These are phyloP conservation scores for Mesorhabditis spiculigera DNA, from an alignment of 2,888 invertebrate species.

Conservation along the genomic window DNA sequence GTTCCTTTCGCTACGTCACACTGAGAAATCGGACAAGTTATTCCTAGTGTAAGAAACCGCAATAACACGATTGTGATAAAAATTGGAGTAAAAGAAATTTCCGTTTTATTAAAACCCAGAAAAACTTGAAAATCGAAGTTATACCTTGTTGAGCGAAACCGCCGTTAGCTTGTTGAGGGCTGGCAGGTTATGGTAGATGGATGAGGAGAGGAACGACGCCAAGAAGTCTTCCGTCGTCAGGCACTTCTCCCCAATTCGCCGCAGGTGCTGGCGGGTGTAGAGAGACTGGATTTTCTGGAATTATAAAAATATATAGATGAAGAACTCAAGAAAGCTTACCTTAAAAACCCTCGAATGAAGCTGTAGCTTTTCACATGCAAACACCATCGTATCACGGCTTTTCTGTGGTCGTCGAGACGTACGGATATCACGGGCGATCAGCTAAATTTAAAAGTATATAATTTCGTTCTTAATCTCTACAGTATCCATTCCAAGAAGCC, in stretches of 20 bases:
- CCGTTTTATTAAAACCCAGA: no score
- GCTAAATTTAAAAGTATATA: no score
- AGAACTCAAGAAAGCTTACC: constrained; percentile 20
- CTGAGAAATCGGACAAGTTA: no score
- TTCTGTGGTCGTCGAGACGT: background rate
- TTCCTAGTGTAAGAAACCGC: no score
- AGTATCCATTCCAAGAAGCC: background rate
- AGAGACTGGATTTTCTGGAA: background rate
- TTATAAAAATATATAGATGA: background rate
- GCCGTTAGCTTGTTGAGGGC: background rate
- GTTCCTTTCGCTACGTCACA: no score
- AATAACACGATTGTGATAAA: no score
- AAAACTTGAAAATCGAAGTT: no score
- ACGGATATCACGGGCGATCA: no score
- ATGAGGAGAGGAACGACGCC: background rate
- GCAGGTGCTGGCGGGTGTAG: background rate
- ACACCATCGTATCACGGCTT: constrained; percentile 35
- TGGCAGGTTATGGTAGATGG: constrained; percentile 3
- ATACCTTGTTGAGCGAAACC: background rate
- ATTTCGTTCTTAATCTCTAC: background rate
- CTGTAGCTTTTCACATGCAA: constrained; percentile 35
- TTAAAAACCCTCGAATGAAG: constrained; percentile 33
- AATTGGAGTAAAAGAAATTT: no score
- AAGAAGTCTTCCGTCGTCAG: background rate
- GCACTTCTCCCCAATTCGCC: background rate